Conservation (phyloP, 1,140 invertebrate genomes). For the Rhyacophila brunnea region DNA sequence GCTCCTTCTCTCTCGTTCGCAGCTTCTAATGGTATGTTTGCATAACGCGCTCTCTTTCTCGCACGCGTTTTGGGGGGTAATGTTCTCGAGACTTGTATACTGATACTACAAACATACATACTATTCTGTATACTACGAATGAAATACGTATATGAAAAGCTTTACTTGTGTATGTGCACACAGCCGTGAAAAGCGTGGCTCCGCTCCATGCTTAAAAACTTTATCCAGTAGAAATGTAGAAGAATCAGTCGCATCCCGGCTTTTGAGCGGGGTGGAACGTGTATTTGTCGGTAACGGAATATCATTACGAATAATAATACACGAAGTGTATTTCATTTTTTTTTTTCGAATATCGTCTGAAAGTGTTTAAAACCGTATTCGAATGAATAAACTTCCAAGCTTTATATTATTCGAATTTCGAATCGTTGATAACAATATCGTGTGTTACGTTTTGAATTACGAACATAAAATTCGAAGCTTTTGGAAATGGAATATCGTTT, state of each 20-base stretch:
- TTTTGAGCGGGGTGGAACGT: conserved; percentile 2
- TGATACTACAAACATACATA: conserved; percentile 4
- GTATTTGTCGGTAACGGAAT: background rate
- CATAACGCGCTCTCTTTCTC: conserved; percentile 8
- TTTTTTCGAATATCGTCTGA: no score
- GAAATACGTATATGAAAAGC: background rate
- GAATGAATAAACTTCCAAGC: no score
- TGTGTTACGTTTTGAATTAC: no score
- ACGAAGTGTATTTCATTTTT: no score
- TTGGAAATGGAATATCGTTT: no score
- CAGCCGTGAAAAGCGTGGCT: conserved; percentile 2
- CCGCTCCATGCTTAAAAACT: conserved; percentile 15
- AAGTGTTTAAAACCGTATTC: no score
- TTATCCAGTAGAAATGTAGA: conserved; percentile 6
- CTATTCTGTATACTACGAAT: background rate
- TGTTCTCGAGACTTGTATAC: conserved; percentile 15
- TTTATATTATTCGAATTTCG: no score
- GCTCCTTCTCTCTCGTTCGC: background rate
- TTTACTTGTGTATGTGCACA: conserved; percentile 8
- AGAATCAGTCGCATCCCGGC: conserved; percentile 19
- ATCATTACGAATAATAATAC: no score
- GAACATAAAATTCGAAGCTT: no score
- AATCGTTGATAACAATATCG: no score
- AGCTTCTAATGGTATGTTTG: conserved; percentile 1
- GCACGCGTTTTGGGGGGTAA: conserved; percentile 11